Conservation (phyloP, 1,140 invertebrate genomes). For the Apocrypta bakeri region DNA sequence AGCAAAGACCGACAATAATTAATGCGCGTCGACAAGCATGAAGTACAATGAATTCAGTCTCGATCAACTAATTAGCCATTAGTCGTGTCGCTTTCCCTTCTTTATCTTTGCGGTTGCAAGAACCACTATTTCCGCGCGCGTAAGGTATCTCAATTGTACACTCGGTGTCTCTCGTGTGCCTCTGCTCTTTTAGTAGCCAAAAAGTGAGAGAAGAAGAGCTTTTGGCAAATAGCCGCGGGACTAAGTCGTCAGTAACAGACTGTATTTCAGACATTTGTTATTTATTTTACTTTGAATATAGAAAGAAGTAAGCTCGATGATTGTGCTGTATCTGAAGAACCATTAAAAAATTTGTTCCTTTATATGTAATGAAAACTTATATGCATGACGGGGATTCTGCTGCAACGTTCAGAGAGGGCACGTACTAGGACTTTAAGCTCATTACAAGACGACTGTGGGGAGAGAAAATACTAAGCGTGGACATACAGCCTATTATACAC, state of each 20-base stretch:
- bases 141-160: background rate
- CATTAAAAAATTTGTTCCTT: too few species aligned
- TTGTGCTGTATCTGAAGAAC: background rate
- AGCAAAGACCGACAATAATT: background rate
- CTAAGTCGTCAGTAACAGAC: background rate
- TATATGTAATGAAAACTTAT: too few species aligned
- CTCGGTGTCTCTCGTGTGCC: background rate
- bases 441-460: background rate
- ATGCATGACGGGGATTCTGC: too few species aligned
- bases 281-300: background rate
- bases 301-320: background rate
- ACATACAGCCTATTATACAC: background rate
- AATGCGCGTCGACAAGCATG: background rate
- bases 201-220: background rate
- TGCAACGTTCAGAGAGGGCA: too few species aligned
- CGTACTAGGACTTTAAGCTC: background rate
- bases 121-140: background rate
- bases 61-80: slow-evolving; percentile 16
- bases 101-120: background rate
- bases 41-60: background rate
- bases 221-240: slow-evolving; percentile 17
- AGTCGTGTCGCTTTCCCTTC: background rate
- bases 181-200: background rate
- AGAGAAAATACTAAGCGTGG: too few species aligned
- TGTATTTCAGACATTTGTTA: background rate